Percentiles rank a stretch among this genome's conserved stretches.
These are phyloP conservation scores for Synchiropus splendidus DNA, from an alignment of 2,113 vertebrate species.

Conservation along the genomic window DNA sequence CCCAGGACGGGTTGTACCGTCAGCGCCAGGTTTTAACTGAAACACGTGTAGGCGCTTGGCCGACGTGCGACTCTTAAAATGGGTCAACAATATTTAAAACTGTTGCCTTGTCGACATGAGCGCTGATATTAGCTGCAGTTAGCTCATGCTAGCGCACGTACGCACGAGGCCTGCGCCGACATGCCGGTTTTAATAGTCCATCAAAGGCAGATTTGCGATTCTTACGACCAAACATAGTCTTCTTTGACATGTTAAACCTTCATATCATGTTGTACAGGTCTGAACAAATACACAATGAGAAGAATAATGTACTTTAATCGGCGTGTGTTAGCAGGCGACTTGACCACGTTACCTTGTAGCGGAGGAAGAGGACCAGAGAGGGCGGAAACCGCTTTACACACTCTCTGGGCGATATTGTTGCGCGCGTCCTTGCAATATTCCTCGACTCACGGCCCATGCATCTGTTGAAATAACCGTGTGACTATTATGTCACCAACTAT, in stretches of 20 bases:
- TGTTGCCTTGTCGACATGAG: too few species aligned
- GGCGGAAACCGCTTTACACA: constrained; percentile 49
- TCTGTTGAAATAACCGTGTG: accelerated
- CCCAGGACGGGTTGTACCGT: too few species aligned
- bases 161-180: constrained; percentile 28
- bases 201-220: neutral
- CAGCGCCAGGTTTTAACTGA: too few species aligned
- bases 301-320: constrained; percentile 7
- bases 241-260: neutral
- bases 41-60: too few species aligned
- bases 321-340: constrained; percentile 6
- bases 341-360: constrained; percentile 72
- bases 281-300: too few species aligned
- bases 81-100: too few species aligned
- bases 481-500: too few species aligned
- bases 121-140: constrained; percentile 8
- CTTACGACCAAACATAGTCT: too few species aligned
- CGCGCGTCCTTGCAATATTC: constrained; percentile 6
- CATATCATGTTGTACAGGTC: too few species aligned
- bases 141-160: constrained; percentile 1
- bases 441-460: accelerated
- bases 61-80: too few species aligned
- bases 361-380: constrained; percentile 59
- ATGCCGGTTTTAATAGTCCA: neutral
- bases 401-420: constrained; percentile 34